A percentile compares a stretch with the other conserved stretches of the same genome.
phyloP scores from a whole-genome alignment of 2,888 invertebrate genomes.

The Thecocarcelia acutangulata region DNA sequence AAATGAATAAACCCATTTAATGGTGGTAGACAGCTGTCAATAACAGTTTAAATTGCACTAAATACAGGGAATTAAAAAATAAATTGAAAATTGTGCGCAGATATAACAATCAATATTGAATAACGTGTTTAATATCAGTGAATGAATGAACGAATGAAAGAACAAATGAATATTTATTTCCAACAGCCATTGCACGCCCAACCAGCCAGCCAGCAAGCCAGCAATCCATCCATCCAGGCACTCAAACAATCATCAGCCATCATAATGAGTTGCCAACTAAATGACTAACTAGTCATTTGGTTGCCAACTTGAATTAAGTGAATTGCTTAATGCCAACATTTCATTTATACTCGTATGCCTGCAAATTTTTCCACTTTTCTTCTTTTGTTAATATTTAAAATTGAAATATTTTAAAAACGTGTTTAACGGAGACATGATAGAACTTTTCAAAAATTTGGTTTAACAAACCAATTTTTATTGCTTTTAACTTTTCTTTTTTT shows the following conservation, averaged over 20 bases:
- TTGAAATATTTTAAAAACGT: neutral
- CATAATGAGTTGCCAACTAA: conserved; percentile 25
- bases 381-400: conserved; percentile 10
- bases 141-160: neutral
- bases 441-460: conserved; percentile 5
- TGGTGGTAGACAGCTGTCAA: conserved; percentile 57
- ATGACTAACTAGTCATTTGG: conserved; percentile 25
- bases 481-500: neutral
- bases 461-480: neutral
- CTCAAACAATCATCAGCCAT: conserved; percentile 5
- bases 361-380: neutral
- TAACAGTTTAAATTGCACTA: conserved; percentile 58
- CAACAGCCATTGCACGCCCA: neutral
- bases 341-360: neutral
- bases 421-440: neutral
- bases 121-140: conserved; percentile 23
- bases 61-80: conserved; percentile 54
- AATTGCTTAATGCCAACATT: neutral
- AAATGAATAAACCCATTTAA: conserved; percentile 49
- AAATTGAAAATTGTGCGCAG: conserved; percentile 51
- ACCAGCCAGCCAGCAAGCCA: too few relatives aligned
- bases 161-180: conserved; percentile 15
- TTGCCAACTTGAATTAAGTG: neutral
- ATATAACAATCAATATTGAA: conserved; percentile 40
- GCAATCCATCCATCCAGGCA: conserved; percentile 10